phyloP scores from a whole-genome alignment of 53 echinoderm and acorn worm species.

The Patiria pectinifera region DNA sequence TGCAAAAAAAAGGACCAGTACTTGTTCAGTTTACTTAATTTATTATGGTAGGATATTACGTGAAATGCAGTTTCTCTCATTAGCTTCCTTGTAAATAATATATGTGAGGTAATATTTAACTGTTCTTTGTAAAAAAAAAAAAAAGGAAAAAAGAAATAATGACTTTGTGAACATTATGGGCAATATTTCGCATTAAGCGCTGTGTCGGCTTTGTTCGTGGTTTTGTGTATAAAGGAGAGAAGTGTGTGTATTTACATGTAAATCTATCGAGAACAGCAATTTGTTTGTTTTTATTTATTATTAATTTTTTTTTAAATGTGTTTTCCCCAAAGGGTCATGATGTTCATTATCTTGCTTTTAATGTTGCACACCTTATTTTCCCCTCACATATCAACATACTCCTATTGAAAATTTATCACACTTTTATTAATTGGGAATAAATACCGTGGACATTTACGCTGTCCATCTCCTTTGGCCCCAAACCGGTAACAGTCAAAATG shows the following conservation, averaged over 20 bases:
- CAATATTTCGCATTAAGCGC: slow-evolving; percentile 1
- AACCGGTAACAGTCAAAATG: neutral
- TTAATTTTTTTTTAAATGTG: too few species aligned
- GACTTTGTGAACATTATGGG: neutral
- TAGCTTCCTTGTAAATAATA: slow-evolving; percentile 15
- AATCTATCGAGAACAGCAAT: too few species aligned
- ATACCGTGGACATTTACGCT: too few species aligned
- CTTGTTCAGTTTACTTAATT: neutral
- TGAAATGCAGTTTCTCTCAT: neutral
- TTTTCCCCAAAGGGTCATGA: too few species aligned
- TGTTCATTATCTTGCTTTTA: too few species aligned
- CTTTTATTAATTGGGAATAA: too few species aligned
- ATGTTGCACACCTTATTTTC: too few species aligned
- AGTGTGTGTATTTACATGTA: neutral
- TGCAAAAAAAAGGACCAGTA: slow-evolving; percentile 5
- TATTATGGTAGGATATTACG: neutral
- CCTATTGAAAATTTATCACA: too few species aligned
- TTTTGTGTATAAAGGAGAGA: neutral
- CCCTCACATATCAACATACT: too few species aligned
- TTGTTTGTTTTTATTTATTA: too few species aligned
- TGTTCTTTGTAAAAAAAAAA: neutral
- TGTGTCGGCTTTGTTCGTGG: neutral
- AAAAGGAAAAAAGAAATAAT: neutral
- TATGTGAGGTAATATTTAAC: neutral
- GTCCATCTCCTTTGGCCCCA: neutral